Percentiles rank a stretch among this genome's conserved stretches.
Conservation (phyloP, 2,797 vertebrate genomes). For the Lepidocolaptes lacrymiger region DNA sequence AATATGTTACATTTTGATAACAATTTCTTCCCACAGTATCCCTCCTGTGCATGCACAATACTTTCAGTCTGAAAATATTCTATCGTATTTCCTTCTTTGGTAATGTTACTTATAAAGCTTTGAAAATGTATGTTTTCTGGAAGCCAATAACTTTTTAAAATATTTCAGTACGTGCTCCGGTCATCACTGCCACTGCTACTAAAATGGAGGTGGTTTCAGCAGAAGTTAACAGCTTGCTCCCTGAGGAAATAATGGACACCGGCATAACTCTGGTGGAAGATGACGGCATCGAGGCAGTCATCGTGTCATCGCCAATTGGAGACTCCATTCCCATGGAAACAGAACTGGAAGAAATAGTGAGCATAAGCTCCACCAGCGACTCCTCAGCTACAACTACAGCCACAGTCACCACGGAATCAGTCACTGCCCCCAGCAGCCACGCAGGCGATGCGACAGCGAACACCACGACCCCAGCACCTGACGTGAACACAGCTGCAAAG, state of each 20-base stretch:
- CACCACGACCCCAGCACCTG: conserved; percentile 73
- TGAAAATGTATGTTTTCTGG: background rate
- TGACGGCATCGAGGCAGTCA: conserved; percentile 80
- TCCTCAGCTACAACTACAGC: conserved; percentile 37
- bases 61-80: background rate
- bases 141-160: conserved; percentile 51
- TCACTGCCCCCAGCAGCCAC: conserved; percentile 73
- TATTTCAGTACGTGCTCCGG: conserved; percentile 71
- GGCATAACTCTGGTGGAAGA: conserved; percentile 89
- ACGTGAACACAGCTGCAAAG: conserved; percentile 70
- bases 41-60: background rate
- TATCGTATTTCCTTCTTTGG: background rate
- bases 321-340: conserved; percentile 93
- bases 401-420: conserved; percentile 65
- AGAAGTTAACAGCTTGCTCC: conserved; percentile 96
- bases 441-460: conserved; percentile 69
- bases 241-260: conserved; percentile 98
- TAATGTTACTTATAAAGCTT: background rate
- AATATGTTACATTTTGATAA: background rate
- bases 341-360: conserved; percentile 87
- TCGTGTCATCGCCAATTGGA: conserved; percentile 76
- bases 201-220: conserved; percentile 96
- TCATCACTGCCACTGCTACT: conserved; percentile 60
- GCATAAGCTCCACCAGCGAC: conserved; percentile 74
- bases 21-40: fast-evolving